phyloP scores from a whole-genome alignment of 2,888 invertebrate species.

The Baronia brevicornis region DNA sequence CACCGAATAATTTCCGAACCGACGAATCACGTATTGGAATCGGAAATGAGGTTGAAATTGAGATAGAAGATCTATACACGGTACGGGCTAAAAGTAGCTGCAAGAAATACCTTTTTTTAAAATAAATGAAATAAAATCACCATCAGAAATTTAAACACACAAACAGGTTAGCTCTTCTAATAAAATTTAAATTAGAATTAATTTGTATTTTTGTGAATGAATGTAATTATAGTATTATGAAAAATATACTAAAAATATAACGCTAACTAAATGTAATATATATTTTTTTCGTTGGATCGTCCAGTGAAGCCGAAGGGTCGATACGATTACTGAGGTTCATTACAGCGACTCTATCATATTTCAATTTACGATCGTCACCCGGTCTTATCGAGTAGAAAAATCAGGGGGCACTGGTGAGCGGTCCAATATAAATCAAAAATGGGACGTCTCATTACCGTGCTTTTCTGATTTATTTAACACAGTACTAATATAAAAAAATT shows the following conservation, averaged over 20 bases:
- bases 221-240: too few species aligned
- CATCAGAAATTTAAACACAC: too few species aligned
- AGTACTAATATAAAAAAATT: conserved; percentile 15
- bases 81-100: conserved; percentile 27
- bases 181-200: too few species aligned
- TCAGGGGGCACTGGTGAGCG: conserved; percentile 47
- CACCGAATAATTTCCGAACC: conserved; percentile 74
- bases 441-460: conserved; percentile 62
- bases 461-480: conserved; percentile 36
- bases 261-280: too few species aligned
- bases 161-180: too few species aligned
- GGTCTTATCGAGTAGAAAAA: conserved; percentile 71
- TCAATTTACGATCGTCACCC: conserved; percentile 73
- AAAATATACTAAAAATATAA: too few species aligned
- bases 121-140: too few species aligned
- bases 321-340: conserved; percentile 60
- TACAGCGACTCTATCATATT: conserved; percentile 73
- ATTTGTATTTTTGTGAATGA: too few species aligned
- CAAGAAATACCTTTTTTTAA: conserved; percentile 19
- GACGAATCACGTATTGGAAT: conserved; percentile 76
- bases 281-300: too few species aligned
- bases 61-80: conserved; percentile 71
- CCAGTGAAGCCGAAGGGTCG: too few species aligned
- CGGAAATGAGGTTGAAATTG: conserved; percentile 69
- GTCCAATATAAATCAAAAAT: conserved; percentile 64